These are phyloP conservation scores for Grantiella picta DNA, from an alignment of 2,113 vertebrate genomes.

Conservation along the genomic window DNA sequence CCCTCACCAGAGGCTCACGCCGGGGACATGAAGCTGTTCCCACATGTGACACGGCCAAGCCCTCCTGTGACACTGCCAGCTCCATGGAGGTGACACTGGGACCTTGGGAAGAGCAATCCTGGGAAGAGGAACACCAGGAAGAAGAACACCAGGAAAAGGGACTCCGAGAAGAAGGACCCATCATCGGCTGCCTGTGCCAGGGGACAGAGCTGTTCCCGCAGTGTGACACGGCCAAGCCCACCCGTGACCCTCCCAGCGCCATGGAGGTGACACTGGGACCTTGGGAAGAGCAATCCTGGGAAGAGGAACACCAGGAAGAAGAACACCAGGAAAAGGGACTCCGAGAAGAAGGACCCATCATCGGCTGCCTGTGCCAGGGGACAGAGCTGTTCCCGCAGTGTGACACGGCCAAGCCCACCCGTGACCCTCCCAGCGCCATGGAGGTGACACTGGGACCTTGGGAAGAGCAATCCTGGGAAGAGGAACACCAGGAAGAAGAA, in stretches of 20 bases:
- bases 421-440: fast-evolving
- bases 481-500: too few relatives aligned
- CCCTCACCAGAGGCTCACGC: too few relatives aligned
- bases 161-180: fast-evolving
- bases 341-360: neutral
- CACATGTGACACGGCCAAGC: too few relatives aligned
- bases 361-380: neutral
- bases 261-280: neutral
- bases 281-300: neutral
- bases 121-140: too few relatives aligned
- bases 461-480: neutral
- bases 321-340: neutral
- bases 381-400: neutral
- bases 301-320: too few relatives aligned
- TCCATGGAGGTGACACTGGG: neutral
- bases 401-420: neutral
- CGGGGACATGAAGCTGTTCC: too few relatives aligned
- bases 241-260: fast-evolving
- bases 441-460: neutral
- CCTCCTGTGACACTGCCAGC: too few relatives aligned
- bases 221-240: neutral
- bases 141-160: neutral
- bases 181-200: neutral
- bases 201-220: neutral
- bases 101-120: neutral